Evolutionary conservation across 2,888 invertebrate genomes (phyloP), one percentile per base, ranked within the genome.

Genomic region (Xanthia togata): DNA sequence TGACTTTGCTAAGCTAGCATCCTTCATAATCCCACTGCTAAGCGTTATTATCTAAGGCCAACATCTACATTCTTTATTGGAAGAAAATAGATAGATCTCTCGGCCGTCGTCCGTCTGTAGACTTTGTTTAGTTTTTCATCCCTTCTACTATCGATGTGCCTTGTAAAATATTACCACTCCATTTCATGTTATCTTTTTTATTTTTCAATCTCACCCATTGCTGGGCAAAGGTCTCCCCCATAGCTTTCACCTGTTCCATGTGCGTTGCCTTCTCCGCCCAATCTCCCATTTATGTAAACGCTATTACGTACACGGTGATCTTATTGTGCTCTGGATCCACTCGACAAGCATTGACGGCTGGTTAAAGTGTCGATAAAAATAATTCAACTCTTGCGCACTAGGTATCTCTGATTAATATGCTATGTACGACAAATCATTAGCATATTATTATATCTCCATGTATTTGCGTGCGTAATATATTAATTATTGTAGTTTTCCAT

Each of bases 381-480:
- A 75, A 85, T 81, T 70, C 78, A 60, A 72, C 26, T 35, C 53
- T 26, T 81, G 81, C 82, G 55, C 63, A 72, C 41, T 35, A 72
- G 41, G 53, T 59, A 63, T 59, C 4, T 35, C 26, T 50, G 59
- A 68, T 76, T 31, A 73, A 73, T 82, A 77, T 82, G 62, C 70
- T 55, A 70, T 81, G 31, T 55, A 81, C 4, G 50, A 47, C 9
- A 20, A 53, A 23, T 35, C 11, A 72, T 77, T 85, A 50, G 67
- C 86, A 82, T 77, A 72, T 72, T 73, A 70, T 82, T 73, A 26
- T 85, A 85, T 76, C 63, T 67, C 41, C 35, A 67, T 72, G 41
- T 67, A 85, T 85, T 76, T 85, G 35, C 69, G 41, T 85, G 62
- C 83, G 69, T 76, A 77, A 82, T 85, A 71, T 41, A 64, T 47